Conservation (phyloP, 2,888 invertebrate species). For the Hipparchia semele region DNA sequence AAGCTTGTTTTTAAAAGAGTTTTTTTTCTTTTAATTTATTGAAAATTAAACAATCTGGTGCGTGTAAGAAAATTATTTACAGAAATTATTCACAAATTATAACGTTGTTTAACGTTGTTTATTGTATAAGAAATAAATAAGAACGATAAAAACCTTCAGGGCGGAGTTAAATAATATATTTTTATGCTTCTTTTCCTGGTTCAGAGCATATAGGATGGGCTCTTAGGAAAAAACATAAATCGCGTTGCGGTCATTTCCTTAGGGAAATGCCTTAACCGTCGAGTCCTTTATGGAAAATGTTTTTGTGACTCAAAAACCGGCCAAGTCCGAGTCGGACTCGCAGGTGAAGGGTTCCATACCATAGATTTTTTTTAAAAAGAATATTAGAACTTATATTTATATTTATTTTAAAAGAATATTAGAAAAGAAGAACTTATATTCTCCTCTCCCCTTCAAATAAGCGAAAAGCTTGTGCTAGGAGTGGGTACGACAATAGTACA, state of each 20-base stretch:
- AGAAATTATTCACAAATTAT: background rate
- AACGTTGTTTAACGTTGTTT: background rate
- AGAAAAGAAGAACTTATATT: too few relatives aligned
- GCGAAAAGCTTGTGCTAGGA: too few relatives aligned
- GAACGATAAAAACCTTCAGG: background rate
- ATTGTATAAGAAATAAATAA: conserved; percentile 6
- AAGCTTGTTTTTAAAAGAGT: too few relatives aligned
- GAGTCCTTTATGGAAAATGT: conserved; percentile 9
- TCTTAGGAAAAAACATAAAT: conserved; percentile 14
- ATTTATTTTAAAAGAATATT: too few relatives aligned
- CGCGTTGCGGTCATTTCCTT: conserved; percentile 21
- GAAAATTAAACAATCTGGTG: too few relatives aligned
- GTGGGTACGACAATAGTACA: too few relatives aligned
- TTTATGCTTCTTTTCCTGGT: conserved; percentile 8
- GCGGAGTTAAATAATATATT: conserved; percentile 2
- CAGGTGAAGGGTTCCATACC: too few relatives aligned
- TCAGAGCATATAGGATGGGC: conserved; percentile 9
- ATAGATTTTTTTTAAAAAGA: too few relatives aligned
- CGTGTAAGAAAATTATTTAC: background rate
- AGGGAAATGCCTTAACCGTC: conserved; percentile 18
- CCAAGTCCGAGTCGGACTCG: too few relatives aligned
- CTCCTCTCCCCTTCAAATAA: too few relatives aligned
- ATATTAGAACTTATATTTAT: too few relatives aligned
- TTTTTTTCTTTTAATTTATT: too few relatives aligned
- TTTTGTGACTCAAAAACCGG: background rate